These are phyloP conservation scores for Drosophila arawakana DNA, from an alignment of 1,140 invertebrate genomes.

Conservation along the genomic window DNA sequence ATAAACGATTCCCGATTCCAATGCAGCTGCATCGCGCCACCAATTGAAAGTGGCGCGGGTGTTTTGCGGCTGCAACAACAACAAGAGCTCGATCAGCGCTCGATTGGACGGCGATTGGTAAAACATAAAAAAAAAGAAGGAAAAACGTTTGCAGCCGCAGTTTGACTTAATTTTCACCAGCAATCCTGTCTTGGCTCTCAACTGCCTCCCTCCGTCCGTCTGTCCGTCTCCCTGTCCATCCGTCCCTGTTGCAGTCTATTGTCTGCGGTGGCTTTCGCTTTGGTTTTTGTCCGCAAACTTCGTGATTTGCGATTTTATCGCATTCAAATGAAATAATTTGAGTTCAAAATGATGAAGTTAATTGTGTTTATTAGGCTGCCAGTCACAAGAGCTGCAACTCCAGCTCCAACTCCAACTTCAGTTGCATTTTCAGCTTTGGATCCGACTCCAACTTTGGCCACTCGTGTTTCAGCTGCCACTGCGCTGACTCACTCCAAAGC, in stretches of 20 bases:
- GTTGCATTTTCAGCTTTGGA: slow-evolving; percentile 26
- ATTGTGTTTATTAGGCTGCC: slow-evolving; percentile 84
- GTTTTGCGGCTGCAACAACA: slow-evolving; percentile 19
- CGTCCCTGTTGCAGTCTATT: slow-evolving; percentile 36
- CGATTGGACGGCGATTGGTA: slow-evolving; percentile 69
- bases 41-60: slow-evolving; percentile 44
- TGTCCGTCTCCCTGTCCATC: slow-evolving; percentile 8
- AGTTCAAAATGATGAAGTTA: slow-evolving; percentile 84
- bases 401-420: slow-evolving; percentile 20
- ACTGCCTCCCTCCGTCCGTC: slow-evolving; percentile 25
- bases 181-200: slow-evolving; percentile 31
- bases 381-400: slow-evolving; percentile 60
- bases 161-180: slow-evolving; percentile 84
- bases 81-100: slow-evolving; percentile 62
- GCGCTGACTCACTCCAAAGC: slow-evolving; percentile 53
- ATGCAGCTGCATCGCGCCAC: slow-evolving; percentile 33
- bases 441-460: slow-evolving; percentile 21
- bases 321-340: slow-evolving; percentile 84
- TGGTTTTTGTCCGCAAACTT: slow-evolving; percentile 49
- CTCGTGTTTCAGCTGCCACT: slow-evolving; percentile 44
- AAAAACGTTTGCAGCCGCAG: slow-evolving; percentile 59
- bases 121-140: slow-evolving; percentile 20
- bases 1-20: slow-evolving; percentile 20
- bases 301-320: slow-evolving; percentile 84
- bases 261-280: slow-evolving; percentile 62